Conservation (phyloP, 2,888 invertebrate genomes). For the Cybosia mesomella region DNA sequence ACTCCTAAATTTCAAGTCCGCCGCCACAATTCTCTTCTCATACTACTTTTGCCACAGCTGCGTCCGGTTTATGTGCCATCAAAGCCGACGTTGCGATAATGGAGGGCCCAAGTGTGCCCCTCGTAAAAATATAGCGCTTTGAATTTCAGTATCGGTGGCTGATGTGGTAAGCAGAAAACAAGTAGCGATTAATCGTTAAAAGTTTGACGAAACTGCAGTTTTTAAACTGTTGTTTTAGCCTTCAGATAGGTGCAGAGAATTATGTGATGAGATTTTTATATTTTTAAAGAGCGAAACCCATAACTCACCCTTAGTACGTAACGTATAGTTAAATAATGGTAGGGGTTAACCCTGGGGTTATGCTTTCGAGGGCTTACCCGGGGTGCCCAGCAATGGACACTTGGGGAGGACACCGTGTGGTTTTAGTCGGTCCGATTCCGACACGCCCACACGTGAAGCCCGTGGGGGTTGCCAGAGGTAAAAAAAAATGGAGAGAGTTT, state of each 20-base stretch:
- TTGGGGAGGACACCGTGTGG: no score
- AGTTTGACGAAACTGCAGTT: conserved; percentile 24
- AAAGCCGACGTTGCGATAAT: conserved; percentile 71
- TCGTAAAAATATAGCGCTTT: conserved; percentile 71
- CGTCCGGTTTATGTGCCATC: conserved; percentile 73
- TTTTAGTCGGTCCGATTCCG: no score
- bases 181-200: conserved; percentile 23
- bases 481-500: no score
- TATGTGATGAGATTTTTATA: neutral
- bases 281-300: neutral
- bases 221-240: conserved; percentile 6
- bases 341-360: no score
- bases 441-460: no score
- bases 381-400: no score
- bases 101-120: conserved; percentile 62
- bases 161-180: conserved; percentile 31
- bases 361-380: no score
- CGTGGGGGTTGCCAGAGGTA: no score
- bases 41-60: conserved; percentile 60
- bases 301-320: neutral
- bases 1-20: neutral
- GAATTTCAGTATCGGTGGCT: conserved; percentile 55
- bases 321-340: neutral
- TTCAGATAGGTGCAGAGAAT: neutral
- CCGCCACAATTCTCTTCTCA: conserved; percentile 14